phyloP scores from a whole-genome alignment of 2,888 invertebrate genomes.

The Diarsia mendica region DNA sequence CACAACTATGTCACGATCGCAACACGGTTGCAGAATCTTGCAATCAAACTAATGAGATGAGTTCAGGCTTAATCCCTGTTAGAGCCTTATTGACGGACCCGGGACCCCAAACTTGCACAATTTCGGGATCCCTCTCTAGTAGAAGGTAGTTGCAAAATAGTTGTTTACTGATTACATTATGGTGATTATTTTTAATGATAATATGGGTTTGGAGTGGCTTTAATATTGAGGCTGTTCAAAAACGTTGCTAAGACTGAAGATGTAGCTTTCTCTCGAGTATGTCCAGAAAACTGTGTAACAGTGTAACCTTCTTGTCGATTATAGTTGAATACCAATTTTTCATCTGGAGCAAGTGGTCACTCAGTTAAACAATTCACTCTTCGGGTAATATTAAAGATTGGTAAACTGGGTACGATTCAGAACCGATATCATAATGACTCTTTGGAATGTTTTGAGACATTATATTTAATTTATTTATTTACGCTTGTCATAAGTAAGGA shows the following conservation, averaged over 20 bases:
- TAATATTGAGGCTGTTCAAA: background rate
- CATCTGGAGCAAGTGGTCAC: background rate
- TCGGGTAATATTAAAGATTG: background rate
- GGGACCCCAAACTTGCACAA: conserved; percentile 74
- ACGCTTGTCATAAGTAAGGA: background rate
- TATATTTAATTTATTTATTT: too few relatives aligned
- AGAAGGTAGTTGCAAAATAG: conserved; percentile 64
- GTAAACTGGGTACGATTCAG: background rate
- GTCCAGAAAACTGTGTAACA: background rate
- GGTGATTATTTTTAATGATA: conserved; percentile 48
- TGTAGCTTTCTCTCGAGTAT: background rate
- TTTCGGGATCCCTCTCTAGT: conserved; percentile 61
- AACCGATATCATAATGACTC: background rate
- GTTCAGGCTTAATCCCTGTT: conserved; percentile 77
- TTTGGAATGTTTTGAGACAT: too few relatives aligned
- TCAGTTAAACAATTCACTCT: too few relatives aligned
- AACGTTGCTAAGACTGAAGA: background rate
- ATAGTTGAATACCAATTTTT: background rate
- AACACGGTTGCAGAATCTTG: conserved; percentile 71
- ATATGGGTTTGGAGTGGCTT: background rate
- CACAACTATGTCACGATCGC: conserved; percentile 62
- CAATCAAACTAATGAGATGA: conserved; percentile 81
- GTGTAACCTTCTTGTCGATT: background rate
- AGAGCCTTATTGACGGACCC: conserved; percentile 75
- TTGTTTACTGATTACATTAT: conserved; percentile 32